phyloP scores from a whole-genome alignment of 2,888 invertebrate genomes.

The Epinotia bilunana region DNA sequence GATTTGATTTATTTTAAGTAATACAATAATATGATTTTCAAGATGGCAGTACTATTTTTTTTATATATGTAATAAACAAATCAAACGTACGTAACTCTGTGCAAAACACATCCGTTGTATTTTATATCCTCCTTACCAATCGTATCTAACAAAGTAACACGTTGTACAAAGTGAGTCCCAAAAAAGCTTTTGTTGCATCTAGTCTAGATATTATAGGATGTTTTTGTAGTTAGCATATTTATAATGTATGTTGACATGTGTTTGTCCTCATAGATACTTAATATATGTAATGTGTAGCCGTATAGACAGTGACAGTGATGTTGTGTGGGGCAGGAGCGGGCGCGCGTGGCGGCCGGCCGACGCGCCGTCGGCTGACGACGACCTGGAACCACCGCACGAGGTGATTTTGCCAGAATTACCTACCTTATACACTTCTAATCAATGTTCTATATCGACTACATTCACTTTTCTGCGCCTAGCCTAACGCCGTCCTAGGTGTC shows the following conservation, averaged over 20 bases:
- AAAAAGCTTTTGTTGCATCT: slow-evolving; percentile 17
- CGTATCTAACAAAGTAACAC: background rate
- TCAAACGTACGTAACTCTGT: background rate
- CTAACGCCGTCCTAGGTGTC: slow-evolving; percentile 74
- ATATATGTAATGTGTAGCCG: slow-evolving; percentile 31
- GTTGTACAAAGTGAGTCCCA: slow-evolving; percentile 1
- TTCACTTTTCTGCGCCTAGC: slow-evolving; percentile 74
- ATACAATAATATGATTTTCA: background rate
- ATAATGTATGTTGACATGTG: slow-evolving; percentile 31
- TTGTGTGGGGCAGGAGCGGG: slow-evolving; percentile 81
- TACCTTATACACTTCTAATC: slow-evolving; percentile 73
- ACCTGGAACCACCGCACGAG: slow-evolving; percentile 79
- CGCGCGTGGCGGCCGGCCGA: slow-evolving; percentile 76
- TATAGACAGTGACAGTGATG: slow-evolving; percentile 65
- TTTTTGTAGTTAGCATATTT: slow-evolving; percentile 19
- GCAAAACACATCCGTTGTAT: too few species aligned
- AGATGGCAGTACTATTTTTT: background rate
- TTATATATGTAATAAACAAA: background rate
- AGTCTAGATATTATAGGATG: slow-evolving; percentile 1
- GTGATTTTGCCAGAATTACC: slow-evolving; percentile 85
- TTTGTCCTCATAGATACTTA: slow-evolving; percentile 29
- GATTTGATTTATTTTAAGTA: background rate
- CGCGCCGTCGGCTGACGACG: slow-evolving; percentile 76
- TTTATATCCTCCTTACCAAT: background rate
- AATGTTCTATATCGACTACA: slow-evolving; percentile 62